Base-by-base conservation (phyloP, 2,888 invertebrate genomes). In the Aspidiotus destructor region DNA sequence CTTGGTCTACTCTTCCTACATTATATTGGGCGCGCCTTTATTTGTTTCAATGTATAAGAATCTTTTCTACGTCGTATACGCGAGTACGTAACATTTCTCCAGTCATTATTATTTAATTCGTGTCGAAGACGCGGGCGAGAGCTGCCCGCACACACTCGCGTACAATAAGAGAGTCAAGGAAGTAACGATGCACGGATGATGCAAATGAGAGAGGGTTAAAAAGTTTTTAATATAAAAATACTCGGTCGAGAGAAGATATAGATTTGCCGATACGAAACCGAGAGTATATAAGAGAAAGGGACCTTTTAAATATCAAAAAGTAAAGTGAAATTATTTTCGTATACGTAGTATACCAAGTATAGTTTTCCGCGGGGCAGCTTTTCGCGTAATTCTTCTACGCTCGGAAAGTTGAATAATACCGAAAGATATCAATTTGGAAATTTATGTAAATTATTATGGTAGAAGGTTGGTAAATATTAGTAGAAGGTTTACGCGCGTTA, bases 391-490 rank as follows among this genome's bases (percentile, higher is more conserved):
- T 48, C 48, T n/a, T 48, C 48, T 48, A n/a, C 48, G 48, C 48
- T 11, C 10, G 48, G 48, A 48, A n/a, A 48, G 48, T 48, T 28
- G n/a, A 11, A n/a, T 48, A 48, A 67, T 42, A 67, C 67, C 67
- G 58, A 67, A 67, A 67, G 67, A 67, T 67, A 67, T 67, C 67
- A 67, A 67, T 55, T 67, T 67, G 58, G 58, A 67, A 67, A 67
- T 67, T 67, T 67, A 67, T 60, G 67, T 67, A 60, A 67, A 67
- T 67, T 28, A 28, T 28, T 67, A 60, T 58, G 67, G 67, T 67
- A 60, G 67, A 67, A 67, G 67, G 67, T 67, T 67, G 67, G 67
- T 67, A 67, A 67, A 67, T 67, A 67, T 67, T 67, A 67, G 67
- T 67, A 48, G 58, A 28, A 28, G 28, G 28, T 28, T 28, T 28